phyloP scores from a whole-genome alignment of 2,888 invertebrate species.

The Orthonychiurus folsomi region DNA sequence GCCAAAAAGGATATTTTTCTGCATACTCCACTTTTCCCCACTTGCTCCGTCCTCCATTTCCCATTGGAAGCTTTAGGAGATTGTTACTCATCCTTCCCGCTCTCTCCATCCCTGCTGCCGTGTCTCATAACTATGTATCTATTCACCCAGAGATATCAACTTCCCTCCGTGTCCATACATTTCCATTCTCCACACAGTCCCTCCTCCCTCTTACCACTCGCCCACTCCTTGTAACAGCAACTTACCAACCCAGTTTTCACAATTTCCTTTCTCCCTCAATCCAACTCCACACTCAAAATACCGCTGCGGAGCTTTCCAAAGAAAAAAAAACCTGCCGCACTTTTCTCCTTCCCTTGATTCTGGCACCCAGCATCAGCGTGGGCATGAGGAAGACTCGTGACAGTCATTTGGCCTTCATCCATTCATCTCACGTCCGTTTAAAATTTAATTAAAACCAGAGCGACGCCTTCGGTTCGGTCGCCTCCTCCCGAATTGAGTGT shows the following conservation, averaged over 20 bases:
- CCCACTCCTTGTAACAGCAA: background rate
- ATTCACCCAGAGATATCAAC: background rate
- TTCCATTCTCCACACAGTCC: background rate
- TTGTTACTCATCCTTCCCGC: conserved; percentile 2
- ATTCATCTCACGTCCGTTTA: conserved; percentile 34
- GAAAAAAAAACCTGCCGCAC: background rate
- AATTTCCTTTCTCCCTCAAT: background rate
- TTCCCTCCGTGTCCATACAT: background rate
- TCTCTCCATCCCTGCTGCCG: background rate
- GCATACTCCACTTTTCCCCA: conserved; percentile 21
- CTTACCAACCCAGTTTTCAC: background rate
- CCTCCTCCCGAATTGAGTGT: too few species aligned
- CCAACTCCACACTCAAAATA: too few species aligned
- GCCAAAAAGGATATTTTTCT: conserved; percentile 22
- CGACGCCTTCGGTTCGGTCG: too few species aligned
- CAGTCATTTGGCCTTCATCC: conserved; percentile 4
- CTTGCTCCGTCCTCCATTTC: background rate
- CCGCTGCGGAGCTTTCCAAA: background rate
- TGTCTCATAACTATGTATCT: background rate
- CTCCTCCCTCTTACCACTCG: background rate
- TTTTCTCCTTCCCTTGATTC: conserved; percentile 9
- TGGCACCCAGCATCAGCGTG: conserved; percentile 8
- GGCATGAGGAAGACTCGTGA: too few species aligned
- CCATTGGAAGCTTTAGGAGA: background rate
- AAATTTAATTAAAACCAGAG: conserved; percentile 37